A percentile compares a stretch with the other conserved stretches of the same genome.
Conservation (phyloP, 2,113 vertebrate species). For the Neogobius melanostomus region DNA sequence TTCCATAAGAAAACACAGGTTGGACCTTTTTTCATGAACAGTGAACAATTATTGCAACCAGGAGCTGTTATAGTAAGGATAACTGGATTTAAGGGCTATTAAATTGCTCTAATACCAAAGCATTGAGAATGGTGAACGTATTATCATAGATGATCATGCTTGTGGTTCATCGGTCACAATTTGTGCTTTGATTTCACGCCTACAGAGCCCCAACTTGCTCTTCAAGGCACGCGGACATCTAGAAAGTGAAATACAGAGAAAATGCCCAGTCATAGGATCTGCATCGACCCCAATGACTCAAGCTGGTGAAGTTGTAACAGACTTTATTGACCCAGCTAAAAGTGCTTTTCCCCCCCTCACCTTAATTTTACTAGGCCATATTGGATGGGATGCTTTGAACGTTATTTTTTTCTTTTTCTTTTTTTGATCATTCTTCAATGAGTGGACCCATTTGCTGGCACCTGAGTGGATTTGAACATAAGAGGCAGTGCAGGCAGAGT, state of each 20-base stretch:
- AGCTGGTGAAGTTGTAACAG: background rate
- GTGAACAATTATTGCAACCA: background rate
- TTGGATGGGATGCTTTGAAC: constrained; percentile 6
- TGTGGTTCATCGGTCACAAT: background rate
- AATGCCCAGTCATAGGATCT: constrained; percentile 56
- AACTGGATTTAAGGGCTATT: constrained; percentile 14
- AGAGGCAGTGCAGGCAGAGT: constrained; percentile 24
- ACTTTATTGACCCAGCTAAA: background rate
- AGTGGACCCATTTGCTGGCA: constrained; percentile 21
- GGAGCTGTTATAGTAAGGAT: constrained; percentile 7
- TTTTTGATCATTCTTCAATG: constrained; percentile 25
- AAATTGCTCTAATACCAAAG: constrained; percentile 32
- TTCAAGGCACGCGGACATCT: background rate
- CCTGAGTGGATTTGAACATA: constrained; percentile 17
- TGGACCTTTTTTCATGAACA: background rate
- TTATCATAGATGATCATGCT: constrained; percentile 10
- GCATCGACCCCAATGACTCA: background rate
- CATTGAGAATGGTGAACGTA: constrained; percentile 23
- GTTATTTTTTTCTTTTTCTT: background rate
- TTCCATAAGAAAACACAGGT: constrained; percentile 11
- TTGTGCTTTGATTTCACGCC: background rate
- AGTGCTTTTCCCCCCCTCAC: too few species aligned
- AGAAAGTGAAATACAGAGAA: constrained; percentile 58
- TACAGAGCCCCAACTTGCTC: background rate
- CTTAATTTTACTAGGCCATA: background rate